Conservation (phyloP, 2,113 vertebrate species). For the Tringa solitaria region DNA sequence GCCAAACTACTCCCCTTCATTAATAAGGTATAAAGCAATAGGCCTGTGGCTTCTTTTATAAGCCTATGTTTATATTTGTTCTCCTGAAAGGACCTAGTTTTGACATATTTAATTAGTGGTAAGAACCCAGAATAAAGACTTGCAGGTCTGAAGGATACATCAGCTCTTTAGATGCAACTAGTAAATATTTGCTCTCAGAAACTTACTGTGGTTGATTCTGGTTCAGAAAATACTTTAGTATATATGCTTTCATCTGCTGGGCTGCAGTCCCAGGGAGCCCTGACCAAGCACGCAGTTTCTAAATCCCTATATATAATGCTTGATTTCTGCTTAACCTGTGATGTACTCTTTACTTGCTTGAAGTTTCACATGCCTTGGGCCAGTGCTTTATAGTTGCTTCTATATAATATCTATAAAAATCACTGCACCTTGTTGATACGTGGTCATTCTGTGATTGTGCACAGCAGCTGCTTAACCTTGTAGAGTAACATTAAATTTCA, state of each 20-base stretch:
- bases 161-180: not conserved
- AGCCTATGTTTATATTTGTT: not conserved
- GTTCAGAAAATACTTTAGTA: not conserved
- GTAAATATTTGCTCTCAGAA: constrained; percentile 3
- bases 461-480: not conserved
- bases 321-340: not conserved
- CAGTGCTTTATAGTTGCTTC: not conserved
- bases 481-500: not conserved
- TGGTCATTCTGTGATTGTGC: not conserved
- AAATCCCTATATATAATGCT: not conserved
- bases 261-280: not conserved
- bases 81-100: not conserved
- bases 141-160: not conserved
- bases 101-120: not conserved
- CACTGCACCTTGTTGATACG: not conserved
- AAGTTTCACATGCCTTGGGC: not conserved
- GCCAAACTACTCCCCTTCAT: not conserved
- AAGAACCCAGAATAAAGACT: not conserved
- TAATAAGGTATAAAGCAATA: not conserved
- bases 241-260: not conserved
- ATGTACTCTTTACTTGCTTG: not conserved
- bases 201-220: not conserved
- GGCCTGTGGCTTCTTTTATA: not conserved
- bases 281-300: not conserved
- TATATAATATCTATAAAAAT: not conserved